phyloP scores from a whole-genome alignment of 2,113 vertebrate species.

The Passer montanus region DNA sequence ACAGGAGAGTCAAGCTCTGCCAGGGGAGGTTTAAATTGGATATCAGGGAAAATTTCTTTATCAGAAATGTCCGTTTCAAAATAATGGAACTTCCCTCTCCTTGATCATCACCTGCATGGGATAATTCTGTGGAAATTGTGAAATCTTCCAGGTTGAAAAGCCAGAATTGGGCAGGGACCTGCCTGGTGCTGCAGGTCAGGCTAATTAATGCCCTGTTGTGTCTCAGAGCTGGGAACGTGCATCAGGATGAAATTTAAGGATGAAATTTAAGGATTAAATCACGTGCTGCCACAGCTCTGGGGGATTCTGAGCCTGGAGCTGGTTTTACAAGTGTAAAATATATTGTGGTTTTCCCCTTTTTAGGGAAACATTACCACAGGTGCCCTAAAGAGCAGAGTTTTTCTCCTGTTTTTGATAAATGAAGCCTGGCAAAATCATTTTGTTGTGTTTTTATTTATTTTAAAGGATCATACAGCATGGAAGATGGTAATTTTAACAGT shows the following conservation, averaged over 20 bases:
- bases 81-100: neutral
- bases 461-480: neutral
- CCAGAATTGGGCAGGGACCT: neutral
- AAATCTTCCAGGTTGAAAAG: neutral
- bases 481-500: neutral
- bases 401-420: neutral
- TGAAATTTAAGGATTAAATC: neutral
- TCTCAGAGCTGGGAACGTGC: neutral
- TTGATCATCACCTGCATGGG: rapidly evolving
- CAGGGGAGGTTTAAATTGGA: neutral
- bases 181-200: neutral
- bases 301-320: neutral
- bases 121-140: neutral
- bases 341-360: rapidly evolving
- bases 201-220: neutral
- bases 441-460: neutral
- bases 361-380: rapidly evolving
- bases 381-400: neutral
- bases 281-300: rapidly evolving
- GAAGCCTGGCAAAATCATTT: neutral
- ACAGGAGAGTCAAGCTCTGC: neutral
- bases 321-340: neutral
- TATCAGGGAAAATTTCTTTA: neutral
- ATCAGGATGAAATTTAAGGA: neutral
- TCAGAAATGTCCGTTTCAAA: neutral